These are phyloP conservation scores for Camponotus vicinus DNA, from an alignment of 1,140 invertebrate species.

Conservation along the genomic window DNA sequence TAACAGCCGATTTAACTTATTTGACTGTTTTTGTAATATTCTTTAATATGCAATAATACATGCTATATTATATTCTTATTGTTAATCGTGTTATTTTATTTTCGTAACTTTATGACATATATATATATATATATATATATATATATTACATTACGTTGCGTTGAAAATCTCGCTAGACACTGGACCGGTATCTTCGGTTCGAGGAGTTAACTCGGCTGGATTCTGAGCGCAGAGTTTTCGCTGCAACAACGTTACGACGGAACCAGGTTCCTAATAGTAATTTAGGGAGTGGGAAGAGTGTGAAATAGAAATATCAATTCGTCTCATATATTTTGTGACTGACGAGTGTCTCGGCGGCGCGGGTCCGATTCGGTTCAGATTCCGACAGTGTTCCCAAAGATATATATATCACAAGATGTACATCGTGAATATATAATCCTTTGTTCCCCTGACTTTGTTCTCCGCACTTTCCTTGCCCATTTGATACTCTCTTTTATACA, in stretches of 20 bases:
- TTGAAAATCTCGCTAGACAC: too few species aligned
- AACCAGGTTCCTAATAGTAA: conserved; percentile 81
- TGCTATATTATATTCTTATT: neutral
- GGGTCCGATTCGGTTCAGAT: conserved; percentile 75
- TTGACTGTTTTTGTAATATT: conserved; percentile 7
- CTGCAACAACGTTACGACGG: conserved; percentile 76
- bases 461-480: neutral
- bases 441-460: conserved; percentile 36
- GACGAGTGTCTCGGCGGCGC: conserved; percentile 81
- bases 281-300: conserved; percentile 78
- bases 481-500: neutral
- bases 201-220: conserved; percentile 46
- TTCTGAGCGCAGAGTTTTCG: conserved; percentile 63
- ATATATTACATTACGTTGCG: neutral
- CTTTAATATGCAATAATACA: neutral
- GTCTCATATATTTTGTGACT: conserved; percentile 80
- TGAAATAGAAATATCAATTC: conserved; percentile 73
- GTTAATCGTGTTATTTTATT: neutral
- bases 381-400: conserved; percentile 77
- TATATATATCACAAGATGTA: conserved; percentile 59
- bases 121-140: too few species aligned
- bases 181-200: neutral
- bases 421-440: conserved; percentile 37
- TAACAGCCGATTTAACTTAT: conserved; percentile 54
- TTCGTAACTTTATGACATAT: neutral